Base-by-base conservation (phyloP, 2,797 vertebrate species). In the Telmatherina bonti region DNA sequence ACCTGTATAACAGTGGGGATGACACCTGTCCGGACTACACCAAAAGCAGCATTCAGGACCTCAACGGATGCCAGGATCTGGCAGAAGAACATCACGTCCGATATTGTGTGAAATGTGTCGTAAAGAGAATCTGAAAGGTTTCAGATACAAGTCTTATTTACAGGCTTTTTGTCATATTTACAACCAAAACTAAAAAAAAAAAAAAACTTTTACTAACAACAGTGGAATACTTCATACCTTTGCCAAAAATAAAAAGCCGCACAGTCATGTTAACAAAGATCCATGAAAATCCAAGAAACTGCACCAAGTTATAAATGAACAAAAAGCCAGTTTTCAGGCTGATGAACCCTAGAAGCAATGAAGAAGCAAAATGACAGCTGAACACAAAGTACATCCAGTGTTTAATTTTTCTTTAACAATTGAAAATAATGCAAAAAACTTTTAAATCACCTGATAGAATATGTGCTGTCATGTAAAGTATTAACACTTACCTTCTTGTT, bases 271-370 rank as follows among this genome's bases (percentile, higher is more conserved):
- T 99, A 83, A 96, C 92, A 79, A 99, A 99, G 85, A 99, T 95
- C 97, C 97, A 99, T 5, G 97, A 98, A 91, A 97, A 99, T 45
- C 97, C 97, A 79, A 99, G 90, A 81, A 99, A 99, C 91, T 99
- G 98, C 10, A 99, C 96, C 13, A 99, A 91, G 76, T 99, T 99
- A 67, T 99, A 99, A 81, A 96, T 91, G 68, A 97, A 94, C 59
- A 99, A 84, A 83, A 96, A 97, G 26, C 93, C 96, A 49, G 94
- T 97, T 92, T 95, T 97, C 88, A 98, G 81, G 89, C 94, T 96
- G 66, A 92, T 24, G 63, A 87, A 94, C 20, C 89, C 95, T 96
- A 85, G 38, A 81, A 75, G 43, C 7, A 68, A 16, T 0, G 84
- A 55, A 58, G 13, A 66, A 38, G 59, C 43, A 27, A 20, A 13